Percentiles rank a stretch among this genome's conserved stretches.
Evolutionary conservation across 1,140 invertebrate genomes (phyloP).

Genomic region (Cecropterus lyciades): DNA sequence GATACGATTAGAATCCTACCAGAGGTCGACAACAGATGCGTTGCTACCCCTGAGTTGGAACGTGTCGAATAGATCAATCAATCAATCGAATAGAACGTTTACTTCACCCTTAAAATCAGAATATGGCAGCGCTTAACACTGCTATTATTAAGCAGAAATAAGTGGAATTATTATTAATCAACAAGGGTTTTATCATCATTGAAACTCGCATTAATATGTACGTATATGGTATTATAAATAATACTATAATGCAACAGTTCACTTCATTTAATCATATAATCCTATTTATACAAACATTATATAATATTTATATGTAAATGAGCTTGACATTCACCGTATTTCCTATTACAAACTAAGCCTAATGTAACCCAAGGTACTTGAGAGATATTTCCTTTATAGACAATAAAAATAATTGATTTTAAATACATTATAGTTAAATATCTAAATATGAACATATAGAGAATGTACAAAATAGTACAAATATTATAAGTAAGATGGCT

Average conservation of each 20-base stretch:
- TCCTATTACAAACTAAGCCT: slow-evolving; percentile 41
- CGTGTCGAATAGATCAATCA: too few relatives aligned
- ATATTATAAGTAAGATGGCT: slow-evolving; percentile 89
- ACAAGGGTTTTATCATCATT: too few relatives aligned
- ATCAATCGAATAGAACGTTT: too few relatives aligned
- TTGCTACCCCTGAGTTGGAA: too few relatives aligned
- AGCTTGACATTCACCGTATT: slow-evolving; percentile 55
- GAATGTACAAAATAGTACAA: slow-evolving; percentile 91
- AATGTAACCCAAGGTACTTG: slow-evolving; percentile 28
- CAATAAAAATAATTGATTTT: slow-evolving; percentile 39
- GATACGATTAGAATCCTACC: too few relatives aligned
- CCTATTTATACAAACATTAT: slow-evolving; percentile 73
- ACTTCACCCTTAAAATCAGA: too few relatives aligned
- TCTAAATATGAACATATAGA: slow-evolving; percentile 91
- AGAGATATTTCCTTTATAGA: slow-evolving; percentile 41
- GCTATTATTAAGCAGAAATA: too few relatives aligned
- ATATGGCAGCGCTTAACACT: too few relatives aligned
- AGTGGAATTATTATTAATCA: too few relatives aligned
- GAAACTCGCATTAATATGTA: too few relatives aligned
- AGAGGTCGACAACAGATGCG: too few relatives aligned
- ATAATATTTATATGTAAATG: slow-evolving; percentile 53
- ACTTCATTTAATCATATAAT: slow-evolving; percentile 67
- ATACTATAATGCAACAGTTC: slow-evolving; percentile 42
- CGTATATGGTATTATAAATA: too few relatives aligned
- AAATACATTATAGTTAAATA: slow-evolving; percentile 85